Evolutionary conservation across 53 echinoderm and acorn worm genomes (phyloP).

Genomic region (Echinometra lucunter): DNA sequence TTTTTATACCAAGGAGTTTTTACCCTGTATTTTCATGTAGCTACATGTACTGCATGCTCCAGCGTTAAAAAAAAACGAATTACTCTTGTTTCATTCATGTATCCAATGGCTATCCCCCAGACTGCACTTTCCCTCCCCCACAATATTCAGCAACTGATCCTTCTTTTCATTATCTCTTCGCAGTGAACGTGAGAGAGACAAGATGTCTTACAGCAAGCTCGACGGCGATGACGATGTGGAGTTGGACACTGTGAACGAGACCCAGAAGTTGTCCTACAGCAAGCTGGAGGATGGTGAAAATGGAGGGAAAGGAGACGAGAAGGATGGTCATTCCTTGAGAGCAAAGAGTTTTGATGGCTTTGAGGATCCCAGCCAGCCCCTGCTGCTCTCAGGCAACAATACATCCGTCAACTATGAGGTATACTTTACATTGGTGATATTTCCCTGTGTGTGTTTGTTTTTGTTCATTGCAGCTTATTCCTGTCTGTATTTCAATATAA

Average conservation of each 20-base stretch:
- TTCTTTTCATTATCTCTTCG: background rate
- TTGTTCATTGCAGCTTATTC: no score
- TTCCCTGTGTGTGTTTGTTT: no score
- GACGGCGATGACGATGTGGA: slow-evolving; percentile 62
- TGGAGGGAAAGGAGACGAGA: background rate
- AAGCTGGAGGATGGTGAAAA: slow-evolving; percentile 64
- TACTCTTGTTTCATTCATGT: no score
- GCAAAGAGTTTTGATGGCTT: slow-evolving; percentile 80
- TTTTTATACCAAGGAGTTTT: no score
- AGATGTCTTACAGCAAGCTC: slow-evolving; percentile 68
- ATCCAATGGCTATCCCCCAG: background rate
- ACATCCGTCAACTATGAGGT: slow-evolving; percentile 76
- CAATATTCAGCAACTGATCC: background rate
- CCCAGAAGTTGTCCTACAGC: slow-evolving; percentile 65
- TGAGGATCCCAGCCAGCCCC: slow-evolving; percentile 72
- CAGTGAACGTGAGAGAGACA: slow-evolving; percentile 55
- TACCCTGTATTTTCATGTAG: no score
- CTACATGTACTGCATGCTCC: no score
- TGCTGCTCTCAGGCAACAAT: slow-evolving; percentile 68
- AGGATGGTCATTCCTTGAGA: background rate
- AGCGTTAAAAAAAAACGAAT: background rate
- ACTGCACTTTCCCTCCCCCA: background rate
- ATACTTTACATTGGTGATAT: background rate
- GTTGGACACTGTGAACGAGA: slow-evolving; percentile 36
- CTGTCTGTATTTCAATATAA: no score